Evolutionary conservation across 2,113 vertebrate genomes (phyloP).

Genomic region (Platysteira castanea): DNA sequence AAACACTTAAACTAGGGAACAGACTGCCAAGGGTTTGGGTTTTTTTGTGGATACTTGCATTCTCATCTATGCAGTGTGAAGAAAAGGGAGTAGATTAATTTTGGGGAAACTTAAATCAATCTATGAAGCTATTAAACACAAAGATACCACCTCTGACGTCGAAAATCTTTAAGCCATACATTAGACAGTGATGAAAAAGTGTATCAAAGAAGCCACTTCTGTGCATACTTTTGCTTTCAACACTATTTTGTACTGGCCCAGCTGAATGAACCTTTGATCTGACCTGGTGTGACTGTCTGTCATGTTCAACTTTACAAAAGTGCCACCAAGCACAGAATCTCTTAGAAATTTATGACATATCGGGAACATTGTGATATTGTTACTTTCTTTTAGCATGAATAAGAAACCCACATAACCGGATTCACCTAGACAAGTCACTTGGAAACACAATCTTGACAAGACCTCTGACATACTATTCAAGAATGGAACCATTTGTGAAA

Average conservation of each 20-base stretch:
- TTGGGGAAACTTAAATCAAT: not conserved
- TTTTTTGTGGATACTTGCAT: not conserved
- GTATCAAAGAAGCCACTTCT: not conserved
- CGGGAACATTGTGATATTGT: not conserved
- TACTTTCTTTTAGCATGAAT: not conserved
- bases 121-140: not conserved
- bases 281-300: not conserved
- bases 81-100: not conserved
- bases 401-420: not conserved
- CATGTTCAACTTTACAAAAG: not conserved
- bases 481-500: not conserved
- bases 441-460: not conserved
- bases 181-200: not conserved
- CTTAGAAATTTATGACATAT: not conserved
- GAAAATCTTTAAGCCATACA: not conserved
- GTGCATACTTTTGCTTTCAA: not conserved
- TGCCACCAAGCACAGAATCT: not conserved
- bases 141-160: not conserved
- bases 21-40: not conserved
- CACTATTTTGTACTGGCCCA: not conserved
- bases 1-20: not conserved
- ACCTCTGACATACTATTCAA: not conserved
- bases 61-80: not conserved
- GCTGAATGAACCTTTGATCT: not conserved
- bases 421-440: not conserved